Evolutionary conservation across 2,113 vertebrate species (phyloP), one percentile per base, ranked within the genome.

Genomic region (Lepisosteus osseus): DNA sequence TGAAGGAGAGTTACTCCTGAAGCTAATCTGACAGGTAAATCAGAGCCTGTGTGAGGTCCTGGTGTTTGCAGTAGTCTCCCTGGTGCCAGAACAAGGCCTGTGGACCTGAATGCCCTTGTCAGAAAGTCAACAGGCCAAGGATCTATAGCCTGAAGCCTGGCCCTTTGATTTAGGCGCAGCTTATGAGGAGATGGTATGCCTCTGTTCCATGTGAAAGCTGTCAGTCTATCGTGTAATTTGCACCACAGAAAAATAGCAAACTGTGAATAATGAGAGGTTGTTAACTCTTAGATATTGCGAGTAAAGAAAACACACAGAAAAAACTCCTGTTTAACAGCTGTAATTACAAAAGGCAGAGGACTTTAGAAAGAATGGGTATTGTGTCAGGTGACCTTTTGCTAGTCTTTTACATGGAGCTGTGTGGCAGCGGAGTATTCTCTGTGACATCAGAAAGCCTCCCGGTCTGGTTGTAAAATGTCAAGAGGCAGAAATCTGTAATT

Each of bases 211-310:
- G 84, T 87, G 90, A 92, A 86, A 87, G 86, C 88, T 91, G 88
- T 90, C 90, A 86, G 83, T 92, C 85, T 83, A 72, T 74, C 84
- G 86, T 91, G 86, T 88, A 91, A 92, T 91, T 91, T 91, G 77
- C 87, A 79, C 54, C 70, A 76, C 77, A 76, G 78, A 85, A 87
- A 79, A 71, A 71, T 42, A 42, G 57, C 86, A 86, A 86, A 84
- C 82, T 79, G 85, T 90, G 86, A 88, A 91, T 92, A 92, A 92
- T 92, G 85, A 90, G 83, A 77, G 87, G 86, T 92, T 89, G 89
- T 92, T 92, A 87, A 83, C 84, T 86, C 89, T 85, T 86, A 88
- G 81, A 91, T 85, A 76, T 86, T 86, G 87, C 90, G 91, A 89
- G 88, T 83, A 90, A 89, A 90, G 88, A 80, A 82, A 90, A 89